Conservation (phyloP, 2,888 invertebrate species). For the Acrocyrtus sp. region DNA sequence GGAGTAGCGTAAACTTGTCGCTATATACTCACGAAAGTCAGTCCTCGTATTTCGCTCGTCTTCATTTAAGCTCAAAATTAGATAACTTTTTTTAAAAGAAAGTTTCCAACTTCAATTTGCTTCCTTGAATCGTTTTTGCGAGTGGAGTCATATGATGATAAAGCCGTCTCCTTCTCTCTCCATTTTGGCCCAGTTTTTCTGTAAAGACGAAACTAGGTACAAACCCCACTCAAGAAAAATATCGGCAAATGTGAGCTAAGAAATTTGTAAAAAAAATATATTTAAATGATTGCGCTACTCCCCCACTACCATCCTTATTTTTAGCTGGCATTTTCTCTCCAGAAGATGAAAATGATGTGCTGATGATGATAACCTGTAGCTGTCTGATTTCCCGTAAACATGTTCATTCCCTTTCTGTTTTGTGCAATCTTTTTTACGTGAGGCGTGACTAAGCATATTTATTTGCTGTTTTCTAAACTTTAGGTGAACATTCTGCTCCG, state of each 20-base stretch:
- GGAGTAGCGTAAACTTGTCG: neutral
- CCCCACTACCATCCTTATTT: neutral
- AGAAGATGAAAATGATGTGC: neutral
- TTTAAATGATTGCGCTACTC: no score
- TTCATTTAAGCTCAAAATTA: neutral
- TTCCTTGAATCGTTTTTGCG: neutral
- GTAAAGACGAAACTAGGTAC: no score
- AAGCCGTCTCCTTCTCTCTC: no score
- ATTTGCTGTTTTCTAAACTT: constrained; percentile 56
- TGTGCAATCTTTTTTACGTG: neutral
- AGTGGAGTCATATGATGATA: no score
- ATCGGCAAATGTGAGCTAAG: neutral
- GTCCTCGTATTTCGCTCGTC: neutral
- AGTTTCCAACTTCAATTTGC: constrained; percentile 7
- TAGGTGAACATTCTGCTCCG: constrained; percentile 87
- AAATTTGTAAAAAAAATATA: no score
- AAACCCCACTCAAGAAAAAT: no score
- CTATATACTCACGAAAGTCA: neutral
- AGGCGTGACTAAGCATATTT: neutral
- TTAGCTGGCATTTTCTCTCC: neutral
- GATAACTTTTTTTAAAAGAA: constrained; percentile 21
- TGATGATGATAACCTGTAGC: neutral
- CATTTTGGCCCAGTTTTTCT: neutral
- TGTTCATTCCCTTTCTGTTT: no score
- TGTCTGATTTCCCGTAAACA: no score